Conservation (phyloP, 1,140 invertebrate genomes). For the Musca domestica region DNA sequence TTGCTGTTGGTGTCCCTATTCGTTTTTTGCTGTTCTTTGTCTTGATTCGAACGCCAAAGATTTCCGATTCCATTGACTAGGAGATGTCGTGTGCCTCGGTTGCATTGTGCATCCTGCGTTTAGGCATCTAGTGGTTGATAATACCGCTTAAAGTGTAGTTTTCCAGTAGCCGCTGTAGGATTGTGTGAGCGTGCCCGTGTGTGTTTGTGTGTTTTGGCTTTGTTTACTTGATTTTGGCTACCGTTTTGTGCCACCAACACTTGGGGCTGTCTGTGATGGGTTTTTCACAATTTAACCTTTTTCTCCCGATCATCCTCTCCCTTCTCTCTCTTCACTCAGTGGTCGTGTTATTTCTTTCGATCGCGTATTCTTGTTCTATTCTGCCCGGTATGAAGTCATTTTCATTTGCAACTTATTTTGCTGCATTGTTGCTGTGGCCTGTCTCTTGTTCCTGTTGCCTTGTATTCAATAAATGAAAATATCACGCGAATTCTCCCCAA, state of each 20-base stretch:
- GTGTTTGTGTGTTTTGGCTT: slow-evolving; percentile 10
- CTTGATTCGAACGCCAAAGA: background rate
- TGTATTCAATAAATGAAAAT: slow-evolving; percentile 24
- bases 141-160: no score
- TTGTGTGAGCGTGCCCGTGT: background rate
- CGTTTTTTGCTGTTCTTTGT: background rate
- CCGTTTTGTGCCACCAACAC: slow-evolving; percentile 12
- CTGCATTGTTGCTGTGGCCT: background rate
- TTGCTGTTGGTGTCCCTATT: background rate
- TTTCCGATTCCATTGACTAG: background rate
- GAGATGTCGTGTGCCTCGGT: slow-evolving; percentile 38
- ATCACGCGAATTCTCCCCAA: slow-evolving; percentile 23
- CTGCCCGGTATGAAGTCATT: no score
- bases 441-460: background rate
- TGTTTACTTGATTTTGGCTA: slow-evolving; percentile 15
- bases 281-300: background rate
- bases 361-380: no score
- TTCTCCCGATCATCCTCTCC: background rate
- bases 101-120: no score
- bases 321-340: no score
- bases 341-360: no score
- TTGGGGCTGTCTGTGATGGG: background rate
- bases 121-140: no score
- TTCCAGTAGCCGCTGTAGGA: no score
- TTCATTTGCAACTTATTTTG: background rate